Evolutionary conservation across 1,140 invertebrate genomes (phyloP).

Genomic region (Calliphora vicina): DNA sequence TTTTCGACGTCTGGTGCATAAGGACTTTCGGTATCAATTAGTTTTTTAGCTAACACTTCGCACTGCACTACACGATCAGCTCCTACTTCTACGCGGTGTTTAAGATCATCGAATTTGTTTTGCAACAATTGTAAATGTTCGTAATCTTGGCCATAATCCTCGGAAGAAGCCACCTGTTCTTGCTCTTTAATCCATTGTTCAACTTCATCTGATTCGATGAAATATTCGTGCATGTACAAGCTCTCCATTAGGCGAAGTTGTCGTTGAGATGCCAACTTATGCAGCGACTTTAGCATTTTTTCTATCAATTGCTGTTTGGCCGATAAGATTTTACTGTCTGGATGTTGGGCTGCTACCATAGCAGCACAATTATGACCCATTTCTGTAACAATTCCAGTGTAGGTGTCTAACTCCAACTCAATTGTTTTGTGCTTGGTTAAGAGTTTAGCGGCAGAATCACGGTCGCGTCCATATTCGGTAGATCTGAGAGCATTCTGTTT

Average conservation of each 20-base stretch:
- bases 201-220: slow-evolving; percentile 88
- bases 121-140: slow-evolving; percentile 91
- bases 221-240: slow-evolving; percentile 91
- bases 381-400: slow-evolving; percentile 89
- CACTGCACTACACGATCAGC: slow-evolving; percentile 92
- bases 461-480: slow-evolving; percentile 86
- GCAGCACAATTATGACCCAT: slow-evolving; percentile 86
- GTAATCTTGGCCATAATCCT: slow-evolving; percentile 97
- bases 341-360: slow-evolving; percentile 79
- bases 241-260: slow-evolving; percentile 89
- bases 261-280: slow-evolving; percentile 80
- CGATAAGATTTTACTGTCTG: slow-evolving; percentile 81
- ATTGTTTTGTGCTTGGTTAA: slow-evolving; percentile 92
- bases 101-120: slow-evolving; percentile 95
- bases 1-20: slow-evolving; percentile 88
- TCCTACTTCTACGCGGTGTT: slow-evolving; percentile 89
- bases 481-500: slow-evolving; percentile 82
- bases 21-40: slow-evolving; percentile 87
- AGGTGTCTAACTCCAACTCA: slow-evolving; percentile 92
- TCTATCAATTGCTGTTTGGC: slow-evolving; percentile 80
- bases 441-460: slow-evolving; percentile 88
- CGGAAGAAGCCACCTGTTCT: slow-evolving; percentile 85
- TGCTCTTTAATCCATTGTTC: slow-evolving; percentile 96
- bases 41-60: slow-evolving; percentile 88
- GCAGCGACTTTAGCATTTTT: slow-evolving; percentile 82